Percentiles rank a stretch among this genome's conserved stretches.
phyloP scores from a whole-genome alignment of 2,888 invertebrate species.

The Epicampocera succincta region DNA sequence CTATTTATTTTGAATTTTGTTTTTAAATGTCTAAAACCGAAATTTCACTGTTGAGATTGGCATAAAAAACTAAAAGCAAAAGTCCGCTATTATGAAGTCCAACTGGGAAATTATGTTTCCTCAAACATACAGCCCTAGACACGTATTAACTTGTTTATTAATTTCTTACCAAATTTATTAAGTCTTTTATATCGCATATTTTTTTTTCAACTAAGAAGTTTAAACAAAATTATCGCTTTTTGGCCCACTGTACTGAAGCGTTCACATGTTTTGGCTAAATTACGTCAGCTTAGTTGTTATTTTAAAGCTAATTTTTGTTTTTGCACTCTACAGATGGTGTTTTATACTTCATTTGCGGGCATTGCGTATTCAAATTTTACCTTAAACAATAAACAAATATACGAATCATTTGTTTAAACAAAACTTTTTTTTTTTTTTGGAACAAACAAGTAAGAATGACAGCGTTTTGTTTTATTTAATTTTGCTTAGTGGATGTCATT shows the following conservation, averaged over 20 bases:
- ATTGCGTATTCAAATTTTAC: slow-evolving; percentile 29
- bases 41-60: too few species aligned
- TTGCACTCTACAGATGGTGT: slow-evolving; percentile 61
- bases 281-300: slow-evolving; percentile 59
- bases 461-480: slow-evolving; percentile 22
- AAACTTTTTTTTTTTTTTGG: slow-evolving; percentile 14
- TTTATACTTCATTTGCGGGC: slow-evolving; percentile 9
- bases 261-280: slow-evolving; percentile 58
- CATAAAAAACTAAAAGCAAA: too few species aligned
- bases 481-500: slow-evolving; percentile 36
- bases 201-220: too few species aligned
- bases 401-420: neutral
- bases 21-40: too few species aligned
- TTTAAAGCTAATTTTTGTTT: slow-evolving; percentile 45
- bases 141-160: too few species aligned
- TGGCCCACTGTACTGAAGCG: slow-evolving; percentile 42
- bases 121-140: too few species aligned
- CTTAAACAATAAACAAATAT: slow-evolving; percentile 11
- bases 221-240: too few species aligned
- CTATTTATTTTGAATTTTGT: too few species aligned
- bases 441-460: slow-evolving; percentile 36
- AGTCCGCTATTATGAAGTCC: too few species aligned
- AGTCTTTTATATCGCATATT: too few species aligned
- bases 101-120: too few species aligned
- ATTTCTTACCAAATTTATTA: too few species aligned